Evolutionary conservation across 2,888 invertebrate species (phyloP), one percentile per base, ranked within the genome.

Genomic region (Reticulitermes lucifugus): DNA sequence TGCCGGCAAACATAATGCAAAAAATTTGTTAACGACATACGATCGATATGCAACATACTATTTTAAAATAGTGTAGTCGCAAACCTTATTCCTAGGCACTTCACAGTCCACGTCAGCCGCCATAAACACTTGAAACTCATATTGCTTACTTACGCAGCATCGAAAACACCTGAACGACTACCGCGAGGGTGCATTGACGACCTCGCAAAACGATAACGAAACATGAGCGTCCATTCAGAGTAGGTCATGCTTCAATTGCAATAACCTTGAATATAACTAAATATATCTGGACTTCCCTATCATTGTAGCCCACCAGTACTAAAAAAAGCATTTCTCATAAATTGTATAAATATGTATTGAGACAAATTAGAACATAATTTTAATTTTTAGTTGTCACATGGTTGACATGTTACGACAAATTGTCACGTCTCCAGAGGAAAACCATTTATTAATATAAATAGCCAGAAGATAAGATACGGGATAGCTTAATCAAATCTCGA

Each of bases 91-190:
- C 43, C n/a, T 77, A n/a, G 9, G 77, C n/a, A 77, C 77, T 46
- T 46, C 51, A 71, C 84, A 43, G 12, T 80, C 80, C 84, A 84
- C 80, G 79, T 84, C 79, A 84, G 60, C 84, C 80, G 84, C 79
- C 84, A 84, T 84, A 60, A 25, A 25, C 65, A n/a, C n/a, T 14
- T 65, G 65, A 65, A 25, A 25, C 65, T 65, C 65, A 65, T 21
- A 22, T n/a, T 65, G 25, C 65, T 25, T 65, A 25, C 1, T 14
- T 14, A 55, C 65, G n/a, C 25, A 65, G n/a, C 65, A 65, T 60
- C 14, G 5, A 9, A n/a, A 65, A 25, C 65, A n/a, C 25, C n/a
- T 65, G 9, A 60, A 60, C 10, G 65, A n/a, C 25, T n/a, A 60
- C 60, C 60, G 60, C 21, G 60, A n/a, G 14, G 1, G 65, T n/a